These are phyloP conservation scores for Actinia equina DNA, from an alignment of 64 coral and sea anemone genomes.

Conservation along the genomic window DNA sequence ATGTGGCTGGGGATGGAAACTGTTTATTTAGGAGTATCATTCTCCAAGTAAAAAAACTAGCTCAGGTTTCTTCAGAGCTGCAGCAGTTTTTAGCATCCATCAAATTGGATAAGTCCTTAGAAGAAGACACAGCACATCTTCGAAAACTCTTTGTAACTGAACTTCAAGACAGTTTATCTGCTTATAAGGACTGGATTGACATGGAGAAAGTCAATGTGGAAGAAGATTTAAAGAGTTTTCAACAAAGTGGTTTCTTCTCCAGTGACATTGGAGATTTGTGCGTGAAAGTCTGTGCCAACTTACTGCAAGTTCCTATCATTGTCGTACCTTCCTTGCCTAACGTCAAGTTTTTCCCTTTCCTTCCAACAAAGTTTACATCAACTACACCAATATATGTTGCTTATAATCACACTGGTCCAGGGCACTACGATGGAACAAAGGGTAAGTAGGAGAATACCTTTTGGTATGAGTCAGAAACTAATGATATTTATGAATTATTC, in stretches of 20 bases:
- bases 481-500: too few species aligned
- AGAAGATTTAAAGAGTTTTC: constrained; percentile 69
- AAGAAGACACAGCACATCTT: constrained; percentile 57
- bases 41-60: constrained; percentile 24
- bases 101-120: constrained; percentile 40
- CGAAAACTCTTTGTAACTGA: constrained; percentile 60
- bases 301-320: constrained; percentile 69
- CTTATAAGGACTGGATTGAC: constrained; percentile 77
- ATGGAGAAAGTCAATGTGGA: constrained; percentile 40
- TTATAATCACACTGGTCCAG: constrained; percentile 65
- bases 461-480: too few species aligned
- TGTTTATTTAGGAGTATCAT: constrained; percentile 63
- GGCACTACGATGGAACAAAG: constrained; percentile 81
- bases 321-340: constrained; percentile 60
- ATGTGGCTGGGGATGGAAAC: constrained; percentile 63
- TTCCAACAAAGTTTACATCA: constrained; percentile 62
- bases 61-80: constrained; percentile 21
- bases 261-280: constrained; percentile 81
- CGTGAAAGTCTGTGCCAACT: constrained; percentile 57
- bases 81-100: constrained; percentile 29
- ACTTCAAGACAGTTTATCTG: constrained; percentile 45
- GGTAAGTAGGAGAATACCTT: constrained; percentile 25
- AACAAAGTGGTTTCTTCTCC: constrained; percentile 62
- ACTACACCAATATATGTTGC: constrained; percentile 70
- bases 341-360: constrained; percentile 65